A percentile compares a stretch with the other conserved stretches of the same genome.
Evolutionary conservation across 2,797 vertebrate genomes (phyloP).

Genomic region (Pantherophis vulpinus): DNA sequence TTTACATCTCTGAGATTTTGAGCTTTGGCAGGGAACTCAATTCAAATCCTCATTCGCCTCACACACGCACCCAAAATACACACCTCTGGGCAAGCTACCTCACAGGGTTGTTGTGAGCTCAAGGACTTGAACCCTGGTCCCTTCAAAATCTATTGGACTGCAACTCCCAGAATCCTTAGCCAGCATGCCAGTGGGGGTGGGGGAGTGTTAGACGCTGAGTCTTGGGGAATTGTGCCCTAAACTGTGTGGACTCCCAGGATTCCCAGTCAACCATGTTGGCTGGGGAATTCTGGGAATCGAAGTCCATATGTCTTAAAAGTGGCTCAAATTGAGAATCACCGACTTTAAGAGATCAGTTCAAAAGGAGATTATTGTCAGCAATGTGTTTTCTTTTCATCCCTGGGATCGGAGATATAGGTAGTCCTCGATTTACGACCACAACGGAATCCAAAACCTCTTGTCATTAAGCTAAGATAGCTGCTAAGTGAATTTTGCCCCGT

Average conservation of each 20-base stretch:
- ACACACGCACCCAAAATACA: not conserved
- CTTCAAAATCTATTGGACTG: not conserved
- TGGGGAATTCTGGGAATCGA: not conserved
- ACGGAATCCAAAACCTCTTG: too few relatives aligned
- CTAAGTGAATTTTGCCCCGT: not conserved
- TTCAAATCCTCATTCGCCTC: not conserved
- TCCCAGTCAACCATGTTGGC: not conserved
- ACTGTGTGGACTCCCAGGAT: not conserved
- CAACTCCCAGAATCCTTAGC: not conserved
- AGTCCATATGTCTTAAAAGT: not conserved
- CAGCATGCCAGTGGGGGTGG: not conserved
- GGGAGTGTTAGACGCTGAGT: not conserved
- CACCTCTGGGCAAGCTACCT: not conserved
- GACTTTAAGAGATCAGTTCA: not conserved
- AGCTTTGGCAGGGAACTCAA: not conserved
- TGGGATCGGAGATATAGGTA: too few relatives aligned
- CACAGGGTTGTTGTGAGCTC: not conserved
- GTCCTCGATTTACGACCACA: too few relatives aligned
- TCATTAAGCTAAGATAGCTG: not conserved
- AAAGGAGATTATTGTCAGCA: too few relatives aligned
- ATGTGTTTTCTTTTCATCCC: not conserved
- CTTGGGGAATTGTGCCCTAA: not conserved
- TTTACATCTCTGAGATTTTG: not conserved
- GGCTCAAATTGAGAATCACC: not conserved
- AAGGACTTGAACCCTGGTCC: not conserved